Evolutionary conservation across 2,888 invertebrate genomes (phyloP), one percentile per base, ranked within the genome.

Genomic region (Antheraea yamamai): DNA sequence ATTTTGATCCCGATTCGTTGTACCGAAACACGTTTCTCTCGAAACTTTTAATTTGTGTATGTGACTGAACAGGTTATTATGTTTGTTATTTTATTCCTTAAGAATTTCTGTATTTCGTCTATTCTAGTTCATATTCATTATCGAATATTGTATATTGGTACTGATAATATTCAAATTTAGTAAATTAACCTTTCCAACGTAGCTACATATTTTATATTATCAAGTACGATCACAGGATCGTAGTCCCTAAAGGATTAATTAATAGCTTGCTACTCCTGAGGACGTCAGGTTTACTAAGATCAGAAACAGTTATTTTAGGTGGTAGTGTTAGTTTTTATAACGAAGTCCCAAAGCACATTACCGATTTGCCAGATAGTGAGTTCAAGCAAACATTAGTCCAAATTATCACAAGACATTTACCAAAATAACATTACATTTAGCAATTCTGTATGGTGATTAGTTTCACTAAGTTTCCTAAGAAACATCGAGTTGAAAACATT

Each of bases 371-470:
- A 3, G 35, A 39, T 39, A 39, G 35, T 39, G 7, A 39, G 35
- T 39, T 39, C 7, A 39, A 39, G 6, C 35, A 68, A 68, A 70
- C 39, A 12, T n/a, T n/a, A 39, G 35, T 70, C 39, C 70, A n/a
- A 20, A 1, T 70, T 39, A 70, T 70, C 39, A 70, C 70, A 39
- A 70, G 39, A 58, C 14, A 58, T 55, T 23, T 8, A 2, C 35
- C 35, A 68, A 70, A 70, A 70, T 70, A n/a, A 70, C 39, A 70
- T 39, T 39, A 35, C 73, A 61, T 73, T 73, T 73, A 61, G 61
- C 73, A 30, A 73, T 73, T 73, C 30, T 39, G 61, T 73, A 35
- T 73, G 64, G 39, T 61, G 73, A 73, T 61, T 61, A 61, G 73
- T 61, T 61, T 73, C 73, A 30, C 73, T 39, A 64, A 73, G 70